These are phyloP conservation scores for Podargus strigoides DNA, from an alignment of 2,797 vertebrate species.

Conservation along the genomic window DNA sequence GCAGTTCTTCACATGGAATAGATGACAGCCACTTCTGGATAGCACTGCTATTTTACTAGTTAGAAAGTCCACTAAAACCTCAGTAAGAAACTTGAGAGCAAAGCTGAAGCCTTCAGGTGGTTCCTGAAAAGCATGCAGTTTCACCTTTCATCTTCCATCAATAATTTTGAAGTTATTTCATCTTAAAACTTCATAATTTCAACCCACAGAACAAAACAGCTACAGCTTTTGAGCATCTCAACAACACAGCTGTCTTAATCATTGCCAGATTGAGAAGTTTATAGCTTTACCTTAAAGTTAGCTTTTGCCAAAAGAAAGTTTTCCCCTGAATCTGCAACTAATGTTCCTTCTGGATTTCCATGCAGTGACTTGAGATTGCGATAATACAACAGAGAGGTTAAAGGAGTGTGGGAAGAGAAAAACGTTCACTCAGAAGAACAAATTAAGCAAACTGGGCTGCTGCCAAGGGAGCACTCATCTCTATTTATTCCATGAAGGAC, in stretches of 20 bases:
- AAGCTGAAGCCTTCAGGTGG: not conserved
- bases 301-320: slow-evolving; percentile 23
- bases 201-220: not conserved
- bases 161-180: not conserved
- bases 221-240: not conserved
- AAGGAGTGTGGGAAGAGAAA: slow-evolving; percentile 59
- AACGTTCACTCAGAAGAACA: slow-evolving; percentile 45
- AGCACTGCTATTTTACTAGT: not conserved
- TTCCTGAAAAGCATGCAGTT: not conserved
- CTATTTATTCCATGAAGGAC: slow-evolving; percentile 52
- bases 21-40: not conserved
- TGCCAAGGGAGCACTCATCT: slow-evolving; percentile 60
- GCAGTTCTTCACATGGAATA: not conserved
- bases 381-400: slow-evolving; percentile 53
- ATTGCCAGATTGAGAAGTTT: not conserved
- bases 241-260: slow-evolving; percentile 12
- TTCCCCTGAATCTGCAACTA: slow-evolving; percentile 21
- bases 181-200: not conserved
- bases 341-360: slow-evolving; percentile 10
- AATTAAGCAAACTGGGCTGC: slow-evolving; percentile 47
- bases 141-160: not conserved
- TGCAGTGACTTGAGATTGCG: not conserved
- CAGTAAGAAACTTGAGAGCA: not conserved
- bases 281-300: not conserved
- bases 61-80: not conserved